Conservation (phyloP, 2,888 invertebrate genomes). For the Hypsopygia costalis region DNA sequence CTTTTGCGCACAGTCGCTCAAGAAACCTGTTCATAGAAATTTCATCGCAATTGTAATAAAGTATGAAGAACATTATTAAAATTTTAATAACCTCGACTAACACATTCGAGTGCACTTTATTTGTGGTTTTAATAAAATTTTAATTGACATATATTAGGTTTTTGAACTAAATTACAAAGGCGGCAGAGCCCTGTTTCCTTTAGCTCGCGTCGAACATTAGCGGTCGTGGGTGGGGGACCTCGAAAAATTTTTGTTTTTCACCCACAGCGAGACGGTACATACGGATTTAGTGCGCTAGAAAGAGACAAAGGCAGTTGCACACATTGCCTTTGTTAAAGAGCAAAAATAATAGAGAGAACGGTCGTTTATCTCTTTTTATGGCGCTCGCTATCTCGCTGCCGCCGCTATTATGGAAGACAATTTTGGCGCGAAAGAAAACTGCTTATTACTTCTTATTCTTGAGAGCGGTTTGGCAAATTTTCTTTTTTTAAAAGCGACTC, state of each 20-base stretch:
- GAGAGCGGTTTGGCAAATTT: conserved; percentile 54
- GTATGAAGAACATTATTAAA: conserved; percentile 49
- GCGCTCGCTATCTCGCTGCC: conserved; percentile 74
- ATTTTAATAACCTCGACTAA: conserved; percentile 61
- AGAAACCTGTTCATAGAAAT: conserved; percentile 16
- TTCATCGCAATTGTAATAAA: conserved; percentile 22
- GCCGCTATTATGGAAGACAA: conserved; percentile 78
- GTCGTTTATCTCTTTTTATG: conserved; percentile 81
- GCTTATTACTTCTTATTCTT: conserved; percentile 79
- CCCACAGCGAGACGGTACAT: conserved; percentile 48
- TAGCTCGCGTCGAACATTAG: conserved; percentile 65
- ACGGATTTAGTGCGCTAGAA: conserved; percentile 35
- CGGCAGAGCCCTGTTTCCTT: conserved; percentile 58
- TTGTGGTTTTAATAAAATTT: conserved; percentile 68
- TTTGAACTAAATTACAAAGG: conserved; percentile 72
- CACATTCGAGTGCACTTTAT: conserved; percentile 51
- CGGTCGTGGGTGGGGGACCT: conserved; percentile 56
- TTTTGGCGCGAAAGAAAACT: conserved; percentile 80
- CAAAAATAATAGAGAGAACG: conserved; percentile 80
- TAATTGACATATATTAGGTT: conserved; percentile 78
- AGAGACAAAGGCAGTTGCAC: conserved; percentile 73
- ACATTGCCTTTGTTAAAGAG: conserved; percentile 77
- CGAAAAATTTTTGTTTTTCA: conserved; percentile 76
- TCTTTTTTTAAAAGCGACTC: conserved; percentile 29
- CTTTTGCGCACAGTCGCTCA: background rate